Percentiles rank a stretch among this genome's conserved stretches.
These are phyloP conservation scores for Ashinkailepas kermadecensis DNA, from an alignment of 2,888 invertebrate genomes.

Conservation along the genomic window DNA sequence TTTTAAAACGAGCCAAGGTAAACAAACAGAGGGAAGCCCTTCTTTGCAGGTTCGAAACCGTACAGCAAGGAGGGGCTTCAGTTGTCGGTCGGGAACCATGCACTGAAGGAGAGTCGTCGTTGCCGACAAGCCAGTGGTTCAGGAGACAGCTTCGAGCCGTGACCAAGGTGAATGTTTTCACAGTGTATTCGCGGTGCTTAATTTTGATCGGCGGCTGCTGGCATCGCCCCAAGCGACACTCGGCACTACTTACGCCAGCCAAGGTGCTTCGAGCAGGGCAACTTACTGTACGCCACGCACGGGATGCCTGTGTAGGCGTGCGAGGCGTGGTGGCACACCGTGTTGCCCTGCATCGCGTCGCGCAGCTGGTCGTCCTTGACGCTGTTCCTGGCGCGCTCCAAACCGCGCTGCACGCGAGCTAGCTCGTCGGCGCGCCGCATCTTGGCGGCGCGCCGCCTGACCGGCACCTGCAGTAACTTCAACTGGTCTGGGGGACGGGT, in stretches of 20 bases:
- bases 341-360: slow-evolving; percentile 48
- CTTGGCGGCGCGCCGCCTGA: slow-evolving; percentile 25
- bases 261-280: background rate
- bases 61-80: too few species aligned
- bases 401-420: slow-evolving; percentile 29
- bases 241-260: slow-evolving; percentile 8
- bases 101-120: too few species aligned
- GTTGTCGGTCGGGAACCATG: too few species aligned
- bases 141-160: too few species aligned
- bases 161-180: too few species aligned
- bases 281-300: slow-evolving; percentile 78
- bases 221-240: background rate
- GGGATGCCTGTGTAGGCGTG: slow-evolving; percentile 86
- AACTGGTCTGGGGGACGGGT: slow-evolving; percentile 35
- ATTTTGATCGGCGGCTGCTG: slow-evolving; percentile 15
- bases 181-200: too few species aligned
- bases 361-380: slow-evolving; percentile 23
- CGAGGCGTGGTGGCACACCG: slow-evolving; percentile 79
- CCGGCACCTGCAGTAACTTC: slow-evolving; percentile 33
- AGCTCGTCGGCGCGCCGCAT: slow-evolving; percentile 31
- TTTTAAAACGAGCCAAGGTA: too few species aligned
- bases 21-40: too few species aligned
- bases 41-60: too few species aligned
- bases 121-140: too few species aligned
- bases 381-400: slow-evolving; percentile 26